phyloP scores from a whole-genome alignment of 2,888 invertebrate species.

The Epiblema foenella region DNA sequence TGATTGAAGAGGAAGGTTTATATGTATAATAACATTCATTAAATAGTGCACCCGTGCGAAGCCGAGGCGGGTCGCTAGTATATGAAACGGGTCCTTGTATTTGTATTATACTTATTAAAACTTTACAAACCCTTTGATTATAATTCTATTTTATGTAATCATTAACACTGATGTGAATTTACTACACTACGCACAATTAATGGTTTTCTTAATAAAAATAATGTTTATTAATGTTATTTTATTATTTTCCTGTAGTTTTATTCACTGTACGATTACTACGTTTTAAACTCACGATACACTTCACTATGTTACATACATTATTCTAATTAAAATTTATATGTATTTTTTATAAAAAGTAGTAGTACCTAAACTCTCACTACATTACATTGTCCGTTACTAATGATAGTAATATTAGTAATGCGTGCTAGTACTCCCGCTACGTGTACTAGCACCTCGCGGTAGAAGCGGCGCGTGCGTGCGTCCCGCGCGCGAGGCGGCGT shows the following conservation, averaged over 20 bases:
- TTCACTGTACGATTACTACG: background rate
- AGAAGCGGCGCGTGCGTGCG: background rate
- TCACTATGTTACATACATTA: background rate
- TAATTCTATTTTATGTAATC: background rate
- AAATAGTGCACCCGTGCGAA: no score
- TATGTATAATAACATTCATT: no score
- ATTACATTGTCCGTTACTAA: background rate
- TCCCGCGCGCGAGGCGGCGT: background rate
- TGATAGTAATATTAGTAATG: background rate
- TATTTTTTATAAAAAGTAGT: background rate
- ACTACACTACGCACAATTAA: background rate
- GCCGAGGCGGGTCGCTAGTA: no score
- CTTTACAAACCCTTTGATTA: background rate
- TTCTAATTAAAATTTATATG: background rate
- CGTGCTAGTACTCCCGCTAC: conserved; percentile 1
- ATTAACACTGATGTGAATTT: conserved; percentile 1
- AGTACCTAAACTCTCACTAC: background rate
- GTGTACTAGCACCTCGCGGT: background rate
- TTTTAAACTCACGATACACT: background rate
- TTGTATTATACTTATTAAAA: background rate
- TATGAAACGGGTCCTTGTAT: no score
- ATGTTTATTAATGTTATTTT: background rate
- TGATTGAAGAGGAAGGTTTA: no score
- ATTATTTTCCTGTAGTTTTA: background rate
- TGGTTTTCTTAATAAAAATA: background rate